Base-by-base conservation (phyloP, 2,888 invertebrate genomes). In the Diabrotica balteata region DNA sequence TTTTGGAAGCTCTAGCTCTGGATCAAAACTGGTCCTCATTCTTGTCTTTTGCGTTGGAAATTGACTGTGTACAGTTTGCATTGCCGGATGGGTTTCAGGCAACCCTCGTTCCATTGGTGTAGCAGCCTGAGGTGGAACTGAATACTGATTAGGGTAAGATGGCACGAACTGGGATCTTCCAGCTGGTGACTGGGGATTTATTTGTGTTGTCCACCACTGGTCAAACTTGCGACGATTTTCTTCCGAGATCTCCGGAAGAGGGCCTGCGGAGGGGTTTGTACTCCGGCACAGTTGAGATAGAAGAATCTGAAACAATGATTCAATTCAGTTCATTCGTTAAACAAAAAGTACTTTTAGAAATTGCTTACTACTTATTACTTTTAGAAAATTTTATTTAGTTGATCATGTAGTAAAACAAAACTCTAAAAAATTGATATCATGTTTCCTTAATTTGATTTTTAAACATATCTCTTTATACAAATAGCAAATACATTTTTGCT, bases 21-120 rank as follows among this genome's bases (percentile, higher is more conserved):
- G 97, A 84, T 98, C 97, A 80, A 98, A 98, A 80, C 96, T 97
- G 17, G 97, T 97, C 74, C 98, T 88, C 95, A 97, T 96, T 78
- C 97, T 89, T 5, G 95, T 95, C 85, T 96, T 96, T 82, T 94
- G 95, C 43, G 92, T 93, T 7, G 91, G 90, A 76, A 91, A 90
- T 82, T 91, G 91, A 76, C 86, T 90, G 80, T 92, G 92, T 71
- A 92, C 91, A 7, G 90, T 90, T 84, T 93, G 91, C 77, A 93
- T 85, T 7, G 91, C 91, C 7, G 93, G 93, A 80, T 93, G 93
- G 75, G 74, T 68, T 77, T 86, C 90, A 69, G 85, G 87, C 75
- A 85, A 86, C 53, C 86, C 86, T 52, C 87, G 85, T 68, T 85
- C 88, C 71, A 77, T 82, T 0, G 80, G 70, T 55, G 83, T 79